Conservation (phyloP, 2,888 invertebrate species). For the Drosophila pegasa region DNA sequence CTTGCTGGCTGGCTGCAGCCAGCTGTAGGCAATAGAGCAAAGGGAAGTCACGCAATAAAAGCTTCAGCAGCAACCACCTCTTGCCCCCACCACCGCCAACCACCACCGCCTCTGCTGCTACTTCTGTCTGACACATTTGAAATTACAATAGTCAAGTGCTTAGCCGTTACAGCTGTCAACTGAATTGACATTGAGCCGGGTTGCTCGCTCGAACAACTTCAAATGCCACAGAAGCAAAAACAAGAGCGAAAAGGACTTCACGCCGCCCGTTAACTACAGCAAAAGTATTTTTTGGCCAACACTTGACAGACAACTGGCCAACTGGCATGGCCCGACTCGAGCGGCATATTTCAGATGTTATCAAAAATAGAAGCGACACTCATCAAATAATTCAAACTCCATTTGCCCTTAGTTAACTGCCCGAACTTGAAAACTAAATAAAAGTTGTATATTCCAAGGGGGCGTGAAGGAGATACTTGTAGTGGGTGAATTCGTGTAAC, state of each 20-base stretch:
- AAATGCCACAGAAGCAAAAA: conserved; percentile 28
- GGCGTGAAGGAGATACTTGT: too few relatives aligned
- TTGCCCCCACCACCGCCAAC: not conserved
- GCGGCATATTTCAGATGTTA: conserved; percentile 5
- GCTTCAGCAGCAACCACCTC: conserved; percentile 33
- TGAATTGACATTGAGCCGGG: conserved; percentile 59
- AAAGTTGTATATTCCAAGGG: too few relatives aligned
- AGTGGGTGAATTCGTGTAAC: too few relatives aligned
- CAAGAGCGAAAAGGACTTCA: not conserved
- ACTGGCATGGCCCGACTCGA: not conserved
- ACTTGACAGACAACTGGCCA: conserved; percentile 11
- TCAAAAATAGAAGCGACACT: conserved; percentile 2
- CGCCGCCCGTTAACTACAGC: conserved; percentile 8
- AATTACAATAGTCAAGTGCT: conserved; percentile 62
- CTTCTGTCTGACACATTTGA: conserved; percentile 42
- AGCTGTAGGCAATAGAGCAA: conserved; percentile 51
- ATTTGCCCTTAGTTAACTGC: not conserved
- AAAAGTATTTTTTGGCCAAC: conserved; percentile 7
- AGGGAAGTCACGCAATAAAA: conserved; percentile 74
- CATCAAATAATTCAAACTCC: conserved; percentile 4
- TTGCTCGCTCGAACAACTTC: conserved; percentile 22
- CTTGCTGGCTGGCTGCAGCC: conserved; percentile 41
- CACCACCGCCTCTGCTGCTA: too few relatives aligned
- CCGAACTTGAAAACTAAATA: not conserved
- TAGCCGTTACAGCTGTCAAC: conserved; percentile 55